A percentile compares a stretch with the other conserved stretches of the same genome.
These are phyloP conservation scores for Larimichthys polyactis DNA, from an alignment of 2,113 vertebrate species.

Conservation along the genomic window DNA sequence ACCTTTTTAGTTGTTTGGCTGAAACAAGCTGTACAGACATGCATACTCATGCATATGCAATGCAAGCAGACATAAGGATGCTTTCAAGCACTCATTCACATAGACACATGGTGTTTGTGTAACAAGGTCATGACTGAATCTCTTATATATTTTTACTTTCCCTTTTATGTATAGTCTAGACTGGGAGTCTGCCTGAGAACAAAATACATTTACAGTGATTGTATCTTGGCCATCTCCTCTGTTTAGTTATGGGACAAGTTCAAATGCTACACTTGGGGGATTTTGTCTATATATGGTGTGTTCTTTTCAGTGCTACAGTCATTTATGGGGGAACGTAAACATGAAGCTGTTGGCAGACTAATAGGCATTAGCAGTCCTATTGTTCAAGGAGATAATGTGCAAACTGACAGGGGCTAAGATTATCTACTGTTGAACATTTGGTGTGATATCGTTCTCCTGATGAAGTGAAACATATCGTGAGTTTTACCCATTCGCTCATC, in stretches of 20 bases:
- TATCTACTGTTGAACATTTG: background rate
- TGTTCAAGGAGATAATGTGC: conserved; percentile 27
- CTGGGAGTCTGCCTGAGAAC: conserved; percentile 5
- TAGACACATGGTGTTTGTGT: conserved; percentile 30
- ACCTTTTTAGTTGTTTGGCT: conserved; percentile 33
- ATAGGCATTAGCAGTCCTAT: conserved; percentile 52
- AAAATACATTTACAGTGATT: conserved; percentile 34
- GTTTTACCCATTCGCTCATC: background rate
- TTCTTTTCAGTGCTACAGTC: conserved; percentile 32
- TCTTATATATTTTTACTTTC: conserved; percentile 17
- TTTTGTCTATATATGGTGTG: conserved; percentile 70
- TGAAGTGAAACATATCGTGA: background rate
- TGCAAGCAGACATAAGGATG: conserved; percentile 28
- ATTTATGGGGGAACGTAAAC: conserved; percentile 75
- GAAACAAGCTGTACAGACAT: conserved; percentile 16
- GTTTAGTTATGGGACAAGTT: conserved; percentile 34
- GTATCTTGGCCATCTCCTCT: conserved; percentile 31
- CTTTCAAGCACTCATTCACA: conserved; percentile 37
- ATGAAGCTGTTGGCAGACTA: conserved; percentile 59
- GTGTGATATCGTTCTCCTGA: background rate
- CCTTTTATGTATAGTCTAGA: conserved; percentile 16
- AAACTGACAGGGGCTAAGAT: background rate
- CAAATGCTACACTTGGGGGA: conserved; percentile 39
- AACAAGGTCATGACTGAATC: background rate
- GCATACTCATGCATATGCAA: conserved; percentile 20